Conservation (phyloP, 2,888 invertebrate genomes). For the Melieria omissa region DNA sequence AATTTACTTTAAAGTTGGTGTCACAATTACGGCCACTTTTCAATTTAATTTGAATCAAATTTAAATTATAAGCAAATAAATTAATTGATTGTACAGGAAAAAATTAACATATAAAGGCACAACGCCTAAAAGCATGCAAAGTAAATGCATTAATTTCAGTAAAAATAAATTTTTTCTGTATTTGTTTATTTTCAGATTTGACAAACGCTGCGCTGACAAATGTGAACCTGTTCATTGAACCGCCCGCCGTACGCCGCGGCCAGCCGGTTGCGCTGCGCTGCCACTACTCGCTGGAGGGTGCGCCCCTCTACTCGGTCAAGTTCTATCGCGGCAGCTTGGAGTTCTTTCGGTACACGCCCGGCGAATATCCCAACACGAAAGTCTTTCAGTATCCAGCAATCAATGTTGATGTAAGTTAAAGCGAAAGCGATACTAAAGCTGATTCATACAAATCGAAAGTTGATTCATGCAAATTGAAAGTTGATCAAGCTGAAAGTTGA, state of each 20-base stretch:
- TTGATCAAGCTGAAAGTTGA: too few relatives aligned
- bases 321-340: constrained; percentile 77
- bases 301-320: constrained; percentile 76
- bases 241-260: constrained; percentile 72
- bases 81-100: too few relatives aligned
- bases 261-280: constrained; percentile 73
- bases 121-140: neutral
- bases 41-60: too few relatives aligned
- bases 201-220: constrained; percentile 67
- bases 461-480: too few relatives aligned
- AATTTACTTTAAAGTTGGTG: too few relatives aligned
- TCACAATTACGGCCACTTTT: too few relatives aligned
- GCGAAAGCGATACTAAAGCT: neutral
- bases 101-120: too few relatives aligned
- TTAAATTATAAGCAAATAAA: too few relatives aligned
- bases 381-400: constrained; percentile 75
- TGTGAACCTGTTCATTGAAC: constrained; percentile 70
- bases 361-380: constrained; percentile 74
- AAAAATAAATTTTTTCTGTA: neutral
- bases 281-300: constrained; percentile 74
- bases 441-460: too few relatives aligned
- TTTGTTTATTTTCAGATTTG: constrained; percentile 63
- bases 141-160: neutral
- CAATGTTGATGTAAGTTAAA: constrained; percentile 74
- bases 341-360: constrained; percentile 76